Conservation (phyloP, 2,113 vertebrate species). For the Craseonycteris thonglongyai region DNA sequence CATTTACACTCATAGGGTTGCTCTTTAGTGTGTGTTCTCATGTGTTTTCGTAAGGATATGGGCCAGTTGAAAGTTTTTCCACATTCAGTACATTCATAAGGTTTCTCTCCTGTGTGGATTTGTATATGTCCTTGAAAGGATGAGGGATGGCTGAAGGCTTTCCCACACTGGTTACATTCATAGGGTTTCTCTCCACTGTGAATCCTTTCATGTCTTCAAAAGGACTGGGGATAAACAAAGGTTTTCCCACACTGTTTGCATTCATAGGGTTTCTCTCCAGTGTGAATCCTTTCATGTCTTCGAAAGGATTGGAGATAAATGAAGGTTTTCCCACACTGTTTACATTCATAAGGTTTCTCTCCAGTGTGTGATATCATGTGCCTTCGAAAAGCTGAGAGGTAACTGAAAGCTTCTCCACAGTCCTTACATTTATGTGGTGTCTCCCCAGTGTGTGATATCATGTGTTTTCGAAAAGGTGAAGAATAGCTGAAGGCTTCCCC, state of each 20-base stretch:
- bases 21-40: conserved; percentile 42
- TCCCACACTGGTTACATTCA: conserved; percentile 34
- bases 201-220: conserved; percentile 29
- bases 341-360: conserved; percentile 34
- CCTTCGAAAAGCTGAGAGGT: conserved; percentile 12
- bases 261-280: conserved; percentile 27
- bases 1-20: conserved; percentile 57
- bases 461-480: conserved; percentile 43
- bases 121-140: conserved; percentile 16
- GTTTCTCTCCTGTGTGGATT: conserved; percentile 48
- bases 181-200: conserved; percentile 40
- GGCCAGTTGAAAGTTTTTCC: conserved; percentile 28
- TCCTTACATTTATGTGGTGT: conserved; percentile 62
- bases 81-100: conserved; percentile 4
- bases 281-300: conserved; percentile 38
- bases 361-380: conserved; percentile 35
- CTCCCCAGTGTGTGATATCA: conserved; percentile 64
- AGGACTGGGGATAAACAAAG: conserved; percentile 23
- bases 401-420: conserved; percentile 78
- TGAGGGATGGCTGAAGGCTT: conserved; percentile 18
- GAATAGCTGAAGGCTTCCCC: conserved; percentile 52
- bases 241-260: conserved; percentile 44
- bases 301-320: conserved; percentile 22
- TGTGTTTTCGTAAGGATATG: conserved; percentile 26
- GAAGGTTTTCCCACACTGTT: conserved; percentile 28